Conservation (phyloP, 2,797 vertebrate species). For the Mormyrus proboscirostris region DNA sequence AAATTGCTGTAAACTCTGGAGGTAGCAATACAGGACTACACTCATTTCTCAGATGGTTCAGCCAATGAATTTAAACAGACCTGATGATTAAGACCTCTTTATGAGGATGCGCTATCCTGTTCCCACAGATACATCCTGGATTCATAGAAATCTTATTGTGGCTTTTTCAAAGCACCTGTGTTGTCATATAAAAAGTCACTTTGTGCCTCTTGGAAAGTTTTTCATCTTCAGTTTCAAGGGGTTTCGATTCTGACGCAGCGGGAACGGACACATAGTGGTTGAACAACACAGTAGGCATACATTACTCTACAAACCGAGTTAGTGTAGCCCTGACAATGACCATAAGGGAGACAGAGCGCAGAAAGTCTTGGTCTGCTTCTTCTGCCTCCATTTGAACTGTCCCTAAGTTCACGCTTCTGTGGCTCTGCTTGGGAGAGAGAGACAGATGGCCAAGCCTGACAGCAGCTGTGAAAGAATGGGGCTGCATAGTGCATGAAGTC, state of each 20-base stretch:
- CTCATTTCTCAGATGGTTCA: neutral
- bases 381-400: neutral
- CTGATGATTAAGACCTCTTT: neutral
- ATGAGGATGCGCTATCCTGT: neutral
- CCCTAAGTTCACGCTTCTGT: neutral
- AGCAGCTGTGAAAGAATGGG: slow-evolving; percentile 33
- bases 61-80: neutral
- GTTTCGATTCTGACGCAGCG: neutral
- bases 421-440: slow-evolving; percentile 18
- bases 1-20: neutral
- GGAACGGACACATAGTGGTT: neutral
- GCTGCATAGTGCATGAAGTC: slow-evolving; percentile 53
- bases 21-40: neutral
- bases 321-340: neutral
- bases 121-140: neutral
- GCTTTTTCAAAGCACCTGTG: neutral
- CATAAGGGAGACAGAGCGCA: neutral
- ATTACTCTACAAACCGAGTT: neutral
- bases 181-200: neutral
- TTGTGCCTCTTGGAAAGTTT: neutral
- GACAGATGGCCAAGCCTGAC: slow-evolving; percentile 50
- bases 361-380: neutral
- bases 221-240: neutral
- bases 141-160: neutral
- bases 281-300: neutral